Evolutionary conservation across 2,888 invertebrate species (phyloP), one percentile per base, ranked within the genome.

Genomic region (Erebia ligea): DNA sequence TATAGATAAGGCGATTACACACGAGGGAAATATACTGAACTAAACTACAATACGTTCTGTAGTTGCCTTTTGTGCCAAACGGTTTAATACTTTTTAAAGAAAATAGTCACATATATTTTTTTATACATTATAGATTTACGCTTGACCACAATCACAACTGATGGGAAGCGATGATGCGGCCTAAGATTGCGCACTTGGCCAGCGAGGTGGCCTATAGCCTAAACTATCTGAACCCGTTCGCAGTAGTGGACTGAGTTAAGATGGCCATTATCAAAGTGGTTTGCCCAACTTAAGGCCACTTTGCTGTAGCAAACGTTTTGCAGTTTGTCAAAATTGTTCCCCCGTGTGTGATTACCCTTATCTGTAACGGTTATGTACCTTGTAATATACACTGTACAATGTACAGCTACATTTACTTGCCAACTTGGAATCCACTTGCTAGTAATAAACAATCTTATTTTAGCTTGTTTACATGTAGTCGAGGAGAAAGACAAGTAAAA

Each of bases 1-100:
- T 34, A 15, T 34, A 58, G 58, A 58, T 58, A 58, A 58, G n/a
- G 34, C 6, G 34, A 58, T 58, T 15, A 34, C 58, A 58, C 58
- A 58, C 58, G 9, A 1, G 58, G 58, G 58, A 8, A 0, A 34
- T 34, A 6, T 54, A 10, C 10, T 19, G 10, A 2, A 34, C 34
- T 6, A n/a, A n/a, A 15, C 15, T n/a, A 9, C 6, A 15, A 34
- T 8, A n/a, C 9, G 2, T n/a, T 8, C n/a, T 15, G 17, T 17
- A 52, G 15, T 52, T 50, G n/a, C 50, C 6, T 15, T n/a, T 6
- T 50, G n/a, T 50, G 8, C 5, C 6, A 13, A 15, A 50, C 2
- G 15, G n/a, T 15, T 15, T 50, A 50, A 11, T 11, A 45, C 13
- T 11, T 11, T 45, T 11, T 45, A 5, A 34, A 34, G 34, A 34